Evolutionary conservation across 2,797 vertebrate genomes (phyloP), one percentile per base, ranked within the genome.

Genomic region (Pipistrellus pipistrellus): DNA sequence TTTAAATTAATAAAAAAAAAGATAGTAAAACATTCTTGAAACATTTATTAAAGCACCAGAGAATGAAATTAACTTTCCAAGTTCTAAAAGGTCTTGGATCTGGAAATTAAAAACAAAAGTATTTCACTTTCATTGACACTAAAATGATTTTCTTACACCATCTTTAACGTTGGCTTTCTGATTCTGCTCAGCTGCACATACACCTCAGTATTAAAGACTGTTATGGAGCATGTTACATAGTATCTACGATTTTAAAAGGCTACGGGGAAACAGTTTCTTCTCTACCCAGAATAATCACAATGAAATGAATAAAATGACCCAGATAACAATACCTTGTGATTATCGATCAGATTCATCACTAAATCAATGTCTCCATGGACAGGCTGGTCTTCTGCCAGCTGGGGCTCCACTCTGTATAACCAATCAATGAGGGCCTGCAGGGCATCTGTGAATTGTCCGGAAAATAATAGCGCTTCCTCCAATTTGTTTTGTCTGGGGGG

Each of bases 371-470:
- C 99, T 97, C 99, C 99, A 0, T 99, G 99, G 21, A 99, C 99
- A 0, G 99, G 99, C 96, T 99, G 99, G 96, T 99, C 99, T 98
- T 99, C 99, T 8, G 99, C 99, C 96, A 99, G 96, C 90, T 99
- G 99, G 83, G 99, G 99, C 91, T 99, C 99, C 90, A 99, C 99
- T 98, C 99, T 99, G 96, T 99, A 99, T 11, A 99, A 98, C 99
- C 99, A 99, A 95, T 99, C 99, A 94, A 99, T 99, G 83, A 99
- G 99, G 96, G 99, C 99, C 98, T 99, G 99, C 72, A 99, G 98
- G 92, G 99, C 99, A 14, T 99, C 99, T 76, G 99, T 99, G 98
- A 99, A 99, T 96, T 99, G 99, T 64, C 99, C 99, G 0, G 99
- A 99, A 98, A 99, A 99, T 82, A 99, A 83, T 83, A 99, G 98